Conservation (phyloP, 1,140 invertebrate genomes). For the Meloidogyne hapla region DNA sequence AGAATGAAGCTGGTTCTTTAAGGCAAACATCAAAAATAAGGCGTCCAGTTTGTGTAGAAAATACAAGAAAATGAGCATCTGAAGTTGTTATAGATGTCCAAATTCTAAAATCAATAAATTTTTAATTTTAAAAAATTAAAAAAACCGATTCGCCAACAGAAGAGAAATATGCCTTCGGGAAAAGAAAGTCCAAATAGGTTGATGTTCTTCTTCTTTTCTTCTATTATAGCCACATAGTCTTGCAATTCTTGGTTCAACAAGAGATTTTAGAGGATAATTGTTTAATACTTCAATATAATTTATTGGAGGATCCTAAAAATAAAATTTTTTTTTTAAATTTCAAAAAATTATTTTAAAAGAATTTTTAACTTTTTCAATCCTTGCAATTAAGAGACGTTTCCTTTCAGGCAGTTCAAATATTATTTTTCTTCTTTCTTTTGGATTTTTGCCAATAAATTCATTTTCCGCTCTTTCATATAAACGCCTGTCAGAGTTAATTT, state of each 20-base stretch:
- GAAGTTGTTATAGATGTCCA: constrained; percentile 26
- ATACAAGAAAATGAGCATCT: constrained; percentile 28
- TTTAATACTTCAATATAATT: constrained; percentile 29
- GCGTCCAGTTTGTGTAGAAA: constrained; percentile 24
- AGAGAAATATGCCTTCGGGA: not conserved
- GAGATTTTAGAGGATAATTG: not conserved
- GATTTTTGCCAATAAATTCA: not conserved
- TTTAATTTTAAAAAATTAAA: not conserved
- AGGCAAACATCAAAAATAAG: constrained; percentile 18
- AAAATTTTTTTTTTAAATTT: not conserved
- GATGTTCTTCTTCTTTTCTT: not conserved
- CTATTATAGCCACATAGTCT: not conserved
- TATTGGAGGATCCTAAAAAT: not conserved
- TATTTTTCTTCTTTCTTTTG: not conserved
- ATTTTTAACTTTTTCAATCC: constrained; percentile 15
- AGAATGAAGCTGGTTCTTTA: constrained; percentile 8
- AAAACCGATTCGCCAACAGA: constrained; percentile 14
- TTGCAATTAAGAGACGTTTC: constrained; percentile 27
- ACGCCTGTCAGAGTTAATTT: not conserved
- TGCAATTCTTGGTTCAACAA: not conserved
- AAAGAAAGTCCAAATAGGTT: constrained; percentile 9
- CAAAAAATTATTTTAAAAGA: not conserved
- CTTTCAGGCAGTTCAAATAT: constrained; percentile 28
- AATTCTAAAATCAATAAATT: constrained; percentile 2
- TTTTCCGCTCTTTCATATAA: constrained; percentile 5